A percentile compares a stretch with the other conserved stretches of the same genome.
phyloP scores from a whole-genome alignment of 2,797 vertebrate genomes.

The Allobates femoralis region DNA sequence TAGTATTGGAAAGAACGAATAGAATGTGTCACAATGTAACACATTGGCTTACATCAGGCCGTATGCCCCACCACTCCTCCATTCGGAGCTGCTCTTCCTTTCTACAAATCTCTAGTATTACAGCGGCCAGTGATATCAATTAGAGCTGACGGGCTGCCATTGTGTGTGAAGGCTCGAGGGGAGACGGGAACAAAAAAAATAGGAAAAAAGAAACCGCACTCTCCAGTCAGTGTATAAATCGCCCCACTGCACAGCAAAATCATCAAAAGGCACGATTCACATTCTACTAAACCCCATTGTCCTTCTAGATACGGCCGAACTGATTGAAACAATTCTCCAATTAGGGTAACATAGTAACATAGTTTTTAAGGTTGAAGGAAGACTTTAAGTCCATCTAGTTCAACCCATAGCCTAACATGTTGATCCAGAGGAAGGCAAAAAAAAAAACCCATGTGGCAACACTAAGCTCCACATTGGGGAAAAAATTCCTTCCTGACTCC shows the following conservation, averaged over 20 bases:
- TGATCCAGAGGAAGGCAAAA: no score
- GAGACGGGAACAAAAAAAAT: neutral
- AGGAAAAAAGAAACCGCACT: neutral
- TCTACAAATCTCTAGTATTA: neutral
- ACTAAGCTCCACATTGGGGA: no score
- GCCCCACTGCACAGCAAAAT: neutral
- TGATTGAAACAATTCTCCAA: no score
- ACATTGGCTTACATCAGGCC: neutral
- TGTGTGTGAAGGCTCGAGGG: slow-evolving; percentile 51
- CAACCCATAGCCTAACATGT: no score
- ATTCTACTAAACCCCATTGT: no score
- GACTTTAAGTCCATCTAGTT: no score
- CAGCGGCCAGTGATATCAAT: neutral
- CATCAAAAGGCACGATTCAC: no score
- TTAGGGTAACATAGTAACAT: no score
- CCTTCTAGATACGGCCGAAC: no score
- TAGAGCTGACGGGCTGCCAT: neutral
- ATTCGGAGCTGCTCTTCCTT: neutral
- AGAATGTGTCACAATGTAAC: neutral
- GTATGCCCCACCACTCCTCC: neutral
- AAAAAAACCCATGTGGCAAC: no score
- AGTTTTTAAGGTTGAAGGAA: no score
- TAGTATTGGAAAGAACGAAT: neutral
- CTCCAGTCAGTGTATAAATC: neutral
- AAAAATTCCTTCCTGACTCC: no score